Conservation (phyloP, 2,888 invertebrate genomes). For the Archips xylosteana region DNA sequence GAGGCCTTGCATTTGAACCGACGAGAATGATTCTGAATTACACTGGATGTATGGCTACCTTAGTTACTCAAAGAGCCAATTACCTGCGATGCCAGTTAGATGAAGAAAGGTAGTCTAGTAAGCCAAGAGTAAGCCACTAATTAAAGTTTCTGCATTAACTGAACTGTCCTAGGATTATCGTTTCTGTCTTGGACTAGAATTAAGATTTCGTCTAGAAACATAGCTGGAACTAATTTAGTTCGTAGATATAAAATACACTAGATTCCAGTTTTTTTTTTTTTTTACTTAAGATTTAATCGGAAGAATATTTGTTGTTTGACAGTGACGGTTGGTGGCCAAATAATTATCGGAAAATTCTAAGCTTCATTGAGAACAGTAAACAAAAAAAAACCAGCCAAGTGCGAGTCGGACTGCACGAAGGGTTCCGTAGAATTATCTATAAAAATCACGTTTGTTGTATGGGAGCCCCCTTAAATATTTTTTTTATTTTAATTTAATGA, state of each 20-base stretch:
- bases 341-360: no score
- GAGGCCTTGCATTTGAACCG: neutral
- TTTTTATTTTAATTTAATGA: no score
- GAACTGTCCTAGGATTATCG: neutral
- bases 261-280: neutral
- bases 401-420: no score
- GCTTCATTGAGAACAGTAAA: no score
- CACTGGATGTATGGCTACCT: neutral
- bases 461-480: no score
- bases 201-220: conserved; percentile 5
- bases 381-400: no score
- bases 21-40: neutral
- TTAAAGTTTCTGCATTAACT: conserved; percentile 2
- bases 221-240: neutral
- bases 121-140: neutral
- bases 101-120: neutral
- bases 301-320: no score
- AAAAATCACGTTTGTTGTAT: no score
- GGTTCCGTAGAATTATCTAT: no score
- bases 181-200: conserved; percentile 5
- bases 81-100: neutral
- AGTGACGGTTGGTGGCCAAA: no score
- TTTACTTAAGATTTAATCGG: no score
- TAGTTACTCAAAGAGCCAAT: neutral
- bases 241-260: no score